phyloP scores from a whole-genome alignment of 2,888 invertebrate species.

The Lomographa bimaculata region DNA sequence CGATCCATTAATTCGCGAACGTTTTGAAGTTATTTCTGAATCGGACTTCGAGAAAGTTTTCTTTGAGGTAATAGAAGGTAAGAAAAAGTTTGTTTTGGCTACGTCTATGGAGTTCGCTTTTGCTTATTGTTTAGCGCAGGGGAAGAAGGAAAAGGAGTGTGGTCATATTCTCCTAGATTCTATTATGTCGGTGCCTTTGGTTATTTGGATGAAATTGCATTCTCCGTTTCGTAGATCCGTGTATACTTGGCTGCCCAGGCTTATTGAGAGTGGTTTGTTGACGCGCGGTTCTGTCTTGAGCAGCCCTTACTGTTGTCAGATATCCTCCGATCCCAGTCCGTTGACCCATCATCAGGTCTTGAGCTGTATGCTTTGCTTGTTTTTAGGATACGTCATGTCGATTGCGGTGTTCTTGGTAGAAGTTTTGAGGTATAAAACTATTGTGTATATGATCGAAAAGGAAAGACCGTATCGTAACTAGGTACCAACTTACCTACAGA shows the following conservation, averaged over 20 bases:
- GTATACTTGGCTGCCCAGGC: slow-evolving; percentile 54
- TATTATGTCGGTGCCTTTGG: slow-evolving; percentile 61
- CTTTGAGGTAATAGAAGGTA: slow-evolving; percentile 50
- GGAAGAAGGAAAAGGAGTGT: slow-evolving; percentile 58
- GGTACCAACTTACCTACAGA: neutral
- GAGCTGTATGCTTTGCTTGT: slow-evolving; percentile 56
- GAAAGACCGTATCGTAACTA: slow-evolving; percentile 24
- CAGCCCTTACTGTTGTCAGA: slow-evolving; percentile 32
- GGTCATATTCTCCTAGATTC: slow-evolving; percentile 61
- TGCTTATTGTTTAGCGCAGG: slow-evolving; percentile 54
- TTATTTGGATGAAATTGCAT: slow-evolving; percentile 59
- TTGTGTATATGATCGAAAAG: slow-evolving; percentile 32
- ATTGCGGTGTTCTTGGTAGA: slow-evolving; percentile 50
- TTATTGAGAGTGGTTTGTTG: slow-evolving; percentile 60
- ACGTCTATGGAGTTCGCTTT: slow-evolving; percentile 62
- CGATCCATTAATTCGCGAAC: slow-evolving; percentile 52
- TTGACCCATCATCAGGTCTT: slow-evolving; percentile 52
- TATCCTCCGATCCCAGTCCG: slow-evolving; percentile 51
- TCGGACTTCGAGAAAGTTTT: slow-evolving; percentile 54
- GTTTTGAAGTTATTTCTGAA: slow-evolving; percentile 55
- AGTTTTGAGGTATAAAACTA: slow-evolving; percentile 40
- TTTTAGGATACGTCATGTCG: slow-evolving; percentile 51
- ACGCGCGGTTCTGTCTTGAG: slow-evolving; percentile 45
- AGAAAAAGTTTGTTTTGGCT: slow-evolving; percentile 56
- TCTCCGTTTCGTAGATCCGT: slow-evolving; percentile 54